Percentiles rank a stretch among this genome's conserved stretches.
phyloP scores from a whole-genome alignment of 2,888 invertebrate genomes.

The Chrysomela aeneicollis region DNA sequence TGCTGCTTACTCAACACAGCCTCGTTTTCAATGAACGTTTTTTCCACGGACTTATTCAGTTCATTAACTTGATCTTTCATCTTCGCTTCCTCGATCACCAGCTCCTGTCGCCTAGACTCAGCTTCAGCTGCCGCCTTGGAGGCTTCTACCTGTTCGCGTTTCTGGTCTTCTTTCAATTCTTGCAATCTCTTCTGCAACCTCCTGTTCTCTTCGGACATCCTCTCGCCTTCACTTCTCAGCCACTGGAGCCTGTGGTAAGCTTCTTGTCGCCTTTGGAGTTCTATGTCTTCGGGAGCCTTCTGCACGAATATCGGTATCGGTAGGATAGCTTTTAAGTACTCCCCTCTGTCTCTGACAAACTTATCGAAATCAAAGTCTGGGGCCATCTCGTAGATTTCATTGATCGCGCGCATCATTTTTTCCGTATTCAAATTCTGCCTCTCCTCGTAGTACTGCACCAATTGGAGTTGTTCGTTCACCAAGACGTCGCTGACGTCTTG shows the following conservation, averaged over 20 bases:
- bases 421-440: conserved; percentile 47
- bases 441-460: conserved; percentile 53
- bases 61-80: conserved; percentile 53
- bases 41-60: conserved; percentile 53
- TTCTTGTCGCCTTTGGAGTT: conserved; percentile 53
- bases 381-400: conserved; percentile 53
- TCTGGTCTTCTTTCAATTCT: conserved; percentile 52
- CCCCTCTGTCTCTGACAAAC: conserved; percentile 48
- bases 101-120: conserved; percentile 32
- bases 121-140: conserved; percentile 43
- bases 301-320: conserved; percentile 39
- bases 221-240: conserved; percentile 58
- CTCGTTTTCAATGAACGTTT: conserved; percentile 53
- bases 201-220: conserved; percentile 56
- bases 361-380: conserved; percentile 57
- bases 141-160: conserved; percentile 46
- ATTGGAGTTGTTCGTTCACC: conserved; percentile 58
- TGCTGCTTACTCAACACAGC: conserved; percentile 41
- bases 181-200: conserved; percentile 51
- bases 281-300: conserved; percentile 50
- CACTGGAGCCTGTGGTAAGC: conserved; percentile 58
- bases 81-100: conserved; percentile 52
- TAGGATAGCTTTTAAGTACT: conserved; percentile 47
- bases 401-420: conserved; percentile 56
- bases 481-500: conserved; percentile 59